phyloP scores from a whole-genome alignment of 2,888 invertebrate species.

The Meta bourneti region DNA sequence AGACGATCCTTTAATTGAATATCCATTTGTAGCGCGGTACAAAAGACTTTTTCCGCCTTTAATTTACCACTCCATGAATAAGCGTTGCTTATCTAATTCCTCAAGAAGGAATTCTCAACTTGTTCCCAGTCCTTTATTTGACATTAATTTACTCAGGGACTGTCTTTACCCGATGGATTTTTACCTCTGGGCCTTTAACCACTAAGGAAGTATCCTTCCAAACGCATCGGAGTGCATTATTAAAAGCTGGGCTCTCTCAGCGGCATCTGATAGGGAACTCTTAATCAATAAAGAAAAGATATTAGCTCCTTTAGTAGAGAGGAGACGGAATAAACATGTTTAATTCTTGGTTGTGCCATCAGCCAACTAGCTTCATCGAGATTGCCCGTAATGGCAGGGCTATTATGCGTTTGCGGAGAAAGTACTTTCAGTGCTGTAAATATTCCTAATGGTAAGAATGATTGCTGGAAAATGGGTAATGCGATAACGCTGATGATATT shows the following conservation, averaged over 20 bases:
- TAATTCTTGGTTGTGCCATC: not conserved
- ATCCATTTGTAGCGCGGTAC: constrained; percentile 41
- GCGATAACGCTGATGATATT: not conserved
- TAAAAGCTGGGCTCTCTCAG: not conserved
- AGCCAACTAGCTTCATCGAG: not conserved
- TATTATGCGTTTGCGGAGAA: not conserved
- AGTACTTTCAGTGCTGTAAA: not conserved
- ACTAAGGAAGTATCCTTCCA: not conserved
- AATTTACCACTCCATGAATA: constrained; percentile 34
- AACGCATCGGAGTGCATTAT: not conserved
- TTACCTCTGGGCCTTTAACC: constrained; percentile 28
- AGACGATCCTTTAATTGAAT: constrained; percentile 30
- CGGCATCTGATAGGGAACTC: not conserved
- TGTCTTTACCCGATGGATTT: constrained; percentile 60
- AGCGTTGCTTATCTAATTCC: constrained; percentile 41
- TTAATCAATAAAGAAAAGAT: constrained; percentile 1
- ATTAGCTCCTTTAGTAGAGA: not conserved
- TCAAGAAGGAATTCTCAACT: constrained; percentile 10
- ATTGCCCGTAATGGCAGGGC: not conserved
- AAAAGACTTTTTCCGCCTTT: constrained; percentile 39
- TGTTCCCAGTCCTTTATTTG: constrained; percentile 33
- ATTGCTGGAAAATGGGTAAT: constrained; percentile 1
- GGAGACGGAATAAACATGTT: not conserved
- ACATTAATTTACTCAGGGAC: constrained; percentile 54
- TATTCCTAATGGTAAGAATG: constrained; percentile 1